Conservation (phyloP, 2,113 vertebrate genomes). For the Pithys albifrons region DNA sequence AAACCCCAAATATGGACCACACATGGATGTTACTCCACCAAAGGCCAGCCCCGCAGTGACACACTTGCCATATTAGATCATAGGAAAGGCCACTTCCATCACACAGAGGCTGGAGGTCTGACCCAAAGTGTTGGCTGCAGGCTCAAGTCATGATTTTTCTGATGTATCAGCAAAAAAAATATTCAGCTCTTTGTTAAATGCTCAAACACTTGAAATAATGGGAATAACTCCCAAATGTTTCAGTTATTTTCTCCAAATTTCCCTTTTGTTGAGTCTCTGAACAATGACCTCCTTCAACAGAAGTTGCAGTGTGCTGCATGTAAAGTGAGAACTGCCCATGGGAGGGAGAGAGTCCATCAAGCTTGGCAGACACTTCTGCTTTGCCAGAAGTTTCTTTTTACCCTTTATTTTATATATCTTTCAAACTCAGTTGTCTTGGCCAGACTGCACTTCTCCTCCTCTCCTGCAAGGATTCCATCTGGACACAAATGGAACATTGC, state of each 20-base stretch:
- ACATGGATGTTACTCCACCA: background rate
- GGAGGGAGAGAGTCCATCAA: background rate
- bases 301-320: background rate
- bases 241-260: background rate
- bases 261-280: background rate
- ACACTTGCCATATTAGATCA: fast-evolving
- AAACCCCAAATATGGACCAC: background rate
- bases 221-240: background rate
- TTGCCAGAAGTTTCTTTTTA: background rate
- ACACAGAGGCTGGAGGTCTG: background rate
- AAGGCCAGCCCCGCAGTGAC: background rate
- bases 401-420: background rate
- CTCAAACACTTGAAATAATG: background rate
- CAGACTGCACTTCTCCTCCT: background rate
- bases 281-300: background rate
- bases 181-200: background rate
- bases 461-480: background rate
- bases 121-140: background rate
- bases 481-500: background rate
- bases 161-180: background rate
- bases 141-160: background rate
- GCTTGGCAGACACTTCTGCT: background rate
- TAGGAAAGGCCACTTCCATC: background rate
- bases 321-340: background rate
- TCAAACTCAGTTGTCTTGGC: background rate